A percentile compares a stretch with the other conserved stretches of the same genome.
Conservation (phyloP, 2,888 invertebrate genomes). For the Torymus tubicola region DNA sequence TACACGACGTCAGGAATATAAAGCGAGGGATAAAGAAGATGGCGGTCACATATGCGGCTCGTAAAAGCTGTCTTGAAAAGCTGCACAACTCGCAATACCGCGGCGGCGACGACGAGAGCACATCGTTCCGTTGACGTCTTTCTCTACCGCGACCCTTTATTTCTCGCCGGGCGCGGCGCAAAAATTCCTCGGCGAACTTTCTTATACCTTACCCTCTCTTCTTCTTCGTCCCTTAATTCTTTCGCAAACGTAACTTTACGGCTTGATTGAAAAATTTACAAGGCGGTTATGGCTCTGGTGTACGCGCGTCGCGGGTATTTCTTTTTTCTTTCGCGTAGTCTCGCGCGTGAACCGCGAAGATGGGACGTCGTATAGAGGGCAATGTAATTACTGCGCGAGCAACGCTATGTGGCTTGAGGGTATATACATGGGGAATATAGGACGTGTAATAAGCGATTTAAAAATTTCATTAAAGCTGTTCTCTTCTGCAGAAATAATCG, state of each 20-base stretch:
- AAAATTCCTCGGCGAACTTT: conserved; percentile 6
- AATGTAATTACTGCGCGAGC: neutral
- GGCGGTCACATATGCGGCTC: conserved; percentile 70
- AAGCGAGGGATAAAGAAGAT: conserved; percentile 69
- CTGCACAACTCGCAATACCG: conserved; percentile 62
- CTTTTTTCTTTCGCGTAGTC: neutral
- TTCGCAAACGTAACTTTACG: conserved; percentile 26
- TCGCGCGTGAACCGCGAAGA: neutral
- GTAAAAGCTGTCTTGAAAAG: conserved; percentile 70
- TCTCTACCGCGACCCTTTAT: conserved; percentile 6
- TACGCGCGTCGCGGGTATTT: conserved; percentile 8
- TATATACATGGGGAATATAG: too few species aligned
- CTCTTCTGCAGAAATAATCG: too few species aligned
- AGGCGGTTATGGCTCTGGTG: conserved; percentile 1
- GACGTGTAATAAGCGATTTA: neutral
- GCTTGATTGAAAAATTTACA: conserved; percentile 39
- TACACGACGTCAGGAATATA: conserved; percentile 70
- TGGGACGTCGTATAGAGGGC: neutral
- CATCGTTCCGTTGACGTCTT: conserved; percentile 49
- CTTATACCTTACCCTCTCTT: neutral
- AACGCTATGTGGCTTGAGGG: too few species aligned
- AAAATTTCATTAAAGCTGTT: conserved; percentile 15
- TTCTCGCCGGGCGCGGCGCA: neutral
- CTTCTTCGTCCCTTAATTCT: conserved; percentile 21
- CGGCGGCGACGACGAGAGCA: conserved; percentile 59